Conservation (phyloP, 1,140 invertebrate genomes). For the Zaprionus ornatus region DNA sequence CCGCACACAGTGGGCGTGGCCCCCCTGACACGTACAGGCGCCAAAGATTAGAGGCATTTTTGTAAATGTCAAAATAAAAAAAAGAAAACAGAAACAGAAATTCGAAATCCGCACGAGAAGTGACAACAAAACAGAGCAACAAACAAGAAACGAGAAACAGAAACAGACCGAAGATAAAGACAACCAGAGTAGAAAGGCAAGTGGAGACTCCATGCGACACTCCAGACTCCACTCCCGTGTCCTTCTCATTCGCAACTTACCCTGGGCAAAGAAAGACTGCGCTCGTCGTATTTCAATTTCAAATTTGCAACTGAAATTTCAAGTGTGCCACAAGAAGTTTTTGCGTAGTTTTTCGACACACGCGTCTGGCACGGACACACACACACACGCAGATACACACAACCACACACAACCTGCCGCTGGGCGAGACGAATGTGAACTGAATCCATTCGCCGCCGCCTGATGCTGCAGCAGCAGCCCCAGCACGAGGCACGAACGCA, state of each 20-base stretch:
- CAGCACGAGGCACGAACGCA: constrained; percentile 26
- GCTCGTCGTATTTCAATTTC: constrained; percentile 14
- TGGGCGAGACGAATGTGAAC: constrained; percentile 46
- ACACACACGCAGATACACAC: background rate
- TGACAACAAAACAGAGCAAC: background rate
- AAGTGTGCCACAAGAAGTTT: constrained; percentile 1
- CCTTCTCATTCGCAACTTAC: background rate
- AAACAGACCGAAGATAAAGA: background rate
- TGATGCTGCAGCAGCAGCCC: constrained; percentile 31
- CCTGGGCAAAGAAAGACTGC: background rate
- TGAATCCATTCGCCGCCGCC: constrained; percentile 14
- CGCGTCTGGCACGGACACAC: background rate
- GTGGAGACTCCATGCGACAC: no score
- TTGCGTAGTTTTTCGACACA: background rate
- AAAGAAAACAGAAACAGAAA: background rate
- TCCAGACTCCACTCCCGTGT: background rate
- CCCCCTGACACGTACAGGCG: background rate
- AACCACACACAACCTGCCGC: constrained; percentile 31
- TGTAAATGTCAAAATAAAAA: constrained; percentile 7
- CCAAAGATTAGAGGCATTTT: constrained; percentile 7
- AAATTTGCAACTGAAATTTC: constrained; percentile 29
- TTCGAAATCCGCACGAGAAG: background rate
- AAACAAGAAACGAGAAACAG: background rate
- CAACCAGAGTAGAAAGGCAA: no score
- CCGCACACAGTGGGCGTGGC: background rate